A percentile compares a stretch with the other conserved stretches of the same genome.
Evolutionary conservation across 2,888 invertebrate species (phyloP).

Genomic region (Notodonta ziczac): DNA sequence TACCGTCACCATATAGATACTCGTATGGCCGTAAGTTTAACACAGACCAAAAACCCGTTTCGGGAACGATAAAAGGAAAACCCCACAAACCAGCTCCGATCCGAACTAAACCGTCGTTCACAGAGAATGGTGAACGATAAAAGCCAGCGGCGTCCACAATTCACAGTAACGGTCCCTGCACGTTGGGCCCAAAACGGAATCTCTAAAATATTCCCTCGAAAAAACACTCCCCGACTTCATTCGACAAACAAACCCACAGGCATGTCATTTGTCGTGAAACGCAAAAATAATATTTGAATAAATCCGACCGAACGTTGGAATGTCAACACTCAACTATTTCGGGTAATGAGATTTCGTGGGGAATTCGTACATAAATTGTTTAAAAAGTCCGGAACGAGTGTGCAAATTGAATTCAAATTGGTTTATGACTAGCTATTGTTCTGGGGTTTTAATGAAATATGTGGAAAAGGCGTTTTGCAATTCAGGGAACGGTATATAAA

Average conservation of each 20-base stretch:
- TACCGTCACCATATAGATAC: too few relatives aligned
- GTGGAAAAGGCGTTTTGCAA: too few relatives aligned
- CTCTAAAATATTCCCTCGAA: conserved; percentile 8
- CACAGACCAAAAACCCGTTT: background rate
- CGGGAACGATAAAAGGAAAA: background rate
- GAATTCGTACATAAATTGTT: background rate
- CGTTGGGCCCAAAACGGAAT: conserved; percentile 6
- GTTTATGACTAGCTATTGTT: too few relatives aligned
- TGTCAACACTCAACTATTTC: conserved; percentile 19
- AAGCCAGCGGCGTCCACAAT: conserved; percentile 3
- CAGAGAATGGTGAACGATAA: conserved; percentile 2
- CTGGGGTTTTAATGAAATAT: too few relatives aligned
- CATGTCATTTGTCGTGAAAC: conserved; percentile 17
- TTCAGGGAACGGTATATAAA: too few relatives aligned
- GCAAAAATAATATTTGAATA: conserved; percentile 36
- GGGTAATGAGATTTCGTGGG: background rate
- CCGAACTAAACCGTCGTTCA: background rate
- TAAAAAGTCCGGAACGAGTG: background rate
- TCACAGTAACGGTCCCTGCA: background rate
- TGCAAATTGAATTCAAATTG: too few relatives aligned
- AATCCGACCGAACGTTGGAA: conserved; percentile 13
- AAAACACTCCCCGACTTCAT: conserved; percentile 2
- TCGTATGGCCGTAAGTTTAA: too few relatives aligned
- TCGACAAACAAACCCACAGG: conserved; percentile 21
- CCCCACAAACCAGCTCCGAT: background rate